Evolutionary conservation across 2,113 vertebrate species (phyloP), one percentile per base, ranked within the genome.

Genomic region (Struthidea cinerea): DNA sequence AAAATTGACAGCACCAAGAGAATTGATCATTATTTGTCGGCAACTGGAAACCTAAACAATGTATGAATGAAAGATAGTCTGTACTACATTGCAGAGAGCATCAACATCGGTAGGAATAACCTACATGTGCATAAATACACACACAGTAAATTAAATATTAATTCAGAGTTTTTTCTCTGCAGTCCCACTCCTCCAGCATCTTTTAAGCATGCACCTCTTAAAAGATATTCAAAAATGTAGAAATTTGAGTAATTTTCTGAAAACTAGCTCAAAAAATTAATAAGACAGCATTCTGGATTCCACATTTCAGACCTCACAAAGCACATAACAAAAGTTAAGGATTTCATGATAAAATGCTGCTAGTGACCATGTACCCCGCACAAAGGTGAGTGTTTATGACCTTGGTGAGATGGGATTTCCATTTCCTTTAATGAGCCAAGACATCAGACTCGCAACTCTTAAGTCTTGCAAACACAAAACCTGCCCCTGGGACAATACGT

Each of bases 311-410:
- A 84, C 6, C 26, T 73, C 76, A 61, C 30, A 80, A 61, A 28
- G 30, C n/a, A 61, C 21, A 41, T 85, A 52, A 56, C 89, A 59
- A 59, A 93, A 85, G 28, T 55, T 65, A 86, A 35, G 32, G 26
- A 20, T 68, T 88, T 85, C 16, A 37, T 59, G 60, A 64, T 76
- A 53, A 67, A 93, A 88, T 39, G 75, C 28, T 47, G 55, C 33
- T 30, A 90, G 64, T 77, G 78, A 68, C 35, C 37, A 82, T 6
- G 39, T 80, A 76, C 23, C 37, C n/a, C 3, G 7, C 47, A 91
- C 46, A 82, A 93, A 95, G 71, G 78, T 89, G 80, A 92, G 86
- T 92, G 88, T 97, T 97, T 96, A 97, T 77, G 78, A 95, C 91
- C 70, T 93, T 5, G 4, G 81, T 79, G 89, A 92, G 81, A 88